Evolutionary conservation across 2,888 invertebrate species (phyloP), one percentile per base, ranked within the genome.

Genomic region (Aporophyla lueneburgensis): DNA sequence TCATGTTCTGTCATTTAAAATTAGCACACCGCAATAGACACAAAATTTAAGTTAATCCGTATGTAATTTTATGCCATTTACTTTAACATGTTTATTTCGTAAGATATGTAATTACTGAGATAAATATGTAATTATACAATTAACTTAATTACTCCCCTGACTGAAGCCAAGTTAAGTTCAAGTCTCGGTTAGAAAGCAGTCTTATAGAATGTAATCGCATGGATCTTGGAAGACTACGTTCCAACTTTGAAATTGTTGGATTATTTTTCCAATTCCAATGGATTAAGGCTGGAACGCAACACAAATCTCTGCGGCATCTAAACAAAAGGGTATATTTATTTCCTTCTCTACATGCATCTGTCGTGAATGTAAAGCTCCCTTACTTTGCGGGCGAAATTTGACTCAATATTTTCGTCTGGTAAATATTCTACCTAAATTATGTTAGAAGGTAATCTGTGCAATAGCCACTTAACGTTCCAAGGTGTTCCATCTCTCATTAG

Each of bases 211-310:
- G 24, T 85, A 76, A 83, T 76, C 76, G 61, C 71, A 68, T 58
- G 68, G 56, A 81, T 83, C 81, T 84, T 59, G 66, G 27, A 61
- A 78, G 82, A 78, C 71, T 78, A 75, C 65, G 74, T 78, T 84
- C 80, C 73, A 79, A 86, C 77, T 88, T 89, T 85, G 82, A 84
- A 88, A 84, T 86, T 86, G 88, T 88, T 81, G 88, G 90, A 92
- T 92, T 92, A 91, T 90, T 90, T 92, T 92, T 91, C 87, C 88
- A 89, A 80, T 92, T 90, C 85, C 87, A 84, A 83, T 86, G 90
- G 92, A 92, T 93, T 91, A 92, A 71, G 76, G 46, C 71, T 86
- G 84, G 74, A 83, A 89, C 77, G 83, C 78, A 88, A 88, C 74
- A 81, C 69, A 69, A 78, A 84, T 83, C 83, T 71, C 54, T 16